Base-by-base conservation (phyloP, 2,888 invertebrate species). In the Pachydiplax longipennis region DNA sequence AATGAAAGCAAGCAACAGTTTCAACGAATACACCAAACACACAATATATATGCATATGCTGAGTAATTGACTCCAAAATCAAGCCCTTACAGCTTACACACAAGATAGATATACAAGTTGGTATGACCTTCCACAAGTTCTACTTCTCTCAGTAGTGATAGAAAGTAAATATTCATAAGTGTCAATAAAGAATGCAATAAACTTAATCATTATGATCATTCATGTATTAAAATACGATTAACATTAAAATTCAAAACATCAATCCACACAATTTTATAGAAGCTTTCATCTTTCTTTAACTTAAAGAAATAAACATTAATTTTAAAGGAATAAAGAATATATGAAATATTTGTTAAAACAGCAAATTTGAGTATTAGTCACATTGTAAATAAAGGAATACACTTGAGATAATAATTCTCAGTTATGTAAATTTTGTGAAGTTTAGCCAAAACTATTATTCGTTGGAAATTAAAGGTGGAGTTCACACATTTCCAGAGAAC, bases 181-280 rank as follows among this genome's bases (percentile, higher is more conserved):
- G 53, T 61, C 61, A 40, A 65, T 58, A 61, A 61, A 61, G 87
- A 61, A 87, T 87, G 61, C 61, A 37, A 58, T 87, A n/a, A n/a
- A 37, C 37, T 31, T 31, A 73, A 25, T 65, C 53, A 35, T 87
- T 61, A 87, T 61, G 61, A 61, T 87, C 8, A 40, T 87, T 61
- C 18, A 31, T 61, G 87, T 87, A 87, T 87, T 87, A 87, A 87
- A 87, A 87, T 65, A 87, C 87, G 37, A 65, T 87, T 87, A 61
- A 61, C 61, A 87, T 87, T 61, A 65, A 35, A 58, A 87, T n/a
- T 87, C 61, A 61, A 61, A 87, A 87, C 61, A 87, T 58, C 87
- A 87, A 37, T 87, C 61, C 87, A 65, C 37, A 87, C 13, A 53
- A 61, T 25, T 58, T 87, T 35, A 61, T 37, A 65, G 37, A 87